These are phyloP conservation scores for Penaeus chinensis DNA, from an alignment of 1,140 invertebrate species.

Conservation along the genomic window DNA sequence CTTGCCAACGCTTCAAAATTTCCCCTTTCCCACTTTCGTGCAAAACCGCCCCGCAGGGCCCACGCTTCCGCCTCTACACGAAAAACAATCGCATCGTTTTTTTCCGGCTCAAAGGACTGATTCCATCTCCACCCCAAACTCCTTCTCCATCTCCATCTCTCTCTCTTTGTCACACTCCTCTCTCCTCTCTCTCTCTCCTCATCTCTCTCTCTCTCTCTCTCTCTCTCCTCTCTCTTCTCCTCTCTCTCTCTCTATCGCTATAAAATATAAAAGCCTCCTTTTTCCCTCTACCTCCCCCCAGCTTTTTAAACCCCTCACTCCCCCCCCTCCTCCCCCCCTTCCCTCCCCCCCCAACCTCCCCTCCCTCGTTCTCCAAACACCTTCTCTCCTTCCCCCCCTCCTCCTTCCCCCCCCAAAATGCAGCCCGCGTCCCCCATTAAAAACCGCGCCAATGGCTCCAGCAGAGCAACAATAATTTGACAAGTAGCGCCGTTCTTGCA, in stretches of 20 bases:
- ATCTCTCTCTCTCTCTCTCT: background rate
- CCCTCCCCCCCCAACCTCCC: background rate
- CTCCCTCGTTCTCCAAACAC: background rate
- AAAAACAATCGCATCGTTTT: no score
- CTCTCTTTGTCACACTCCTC: constrained; percentile 37
- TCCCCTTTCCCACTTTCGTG: no score
- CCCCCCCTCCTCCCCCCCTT: background rate
- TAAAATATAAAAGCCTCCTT: background rate
- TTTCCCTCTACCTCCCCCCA: background rate
- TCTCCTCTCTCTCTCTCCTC: background rate
- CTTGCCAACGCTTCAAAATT: no score
- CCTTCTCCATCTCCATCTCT: no score
- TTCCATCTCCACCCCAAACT: no score
- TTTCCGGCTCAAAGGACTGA: no score
- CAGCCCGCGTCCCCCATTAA: no score
- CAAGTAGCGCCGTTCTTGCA: constrained; percentile 36
- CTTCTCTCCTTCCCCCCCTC: background rate
- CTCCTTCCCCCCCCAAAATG: background rate
- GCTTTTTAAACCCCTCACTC: background rate
- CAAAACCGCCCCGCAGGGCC: no score
- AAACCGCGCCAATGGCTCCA: no score
- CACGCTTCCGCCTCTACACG: no score
- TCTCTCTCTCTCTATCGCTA: background rate
- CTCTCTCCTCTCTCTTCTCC: background rate
- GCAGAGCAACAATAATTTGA: constrained; percentile 29